Percentiles rank a stretch among this genome's conserved stretches.
phyloP scores from a whole-genome alignment of 2,888 invertebrate genomes.

The Oscheius myriophilus region DNA sequence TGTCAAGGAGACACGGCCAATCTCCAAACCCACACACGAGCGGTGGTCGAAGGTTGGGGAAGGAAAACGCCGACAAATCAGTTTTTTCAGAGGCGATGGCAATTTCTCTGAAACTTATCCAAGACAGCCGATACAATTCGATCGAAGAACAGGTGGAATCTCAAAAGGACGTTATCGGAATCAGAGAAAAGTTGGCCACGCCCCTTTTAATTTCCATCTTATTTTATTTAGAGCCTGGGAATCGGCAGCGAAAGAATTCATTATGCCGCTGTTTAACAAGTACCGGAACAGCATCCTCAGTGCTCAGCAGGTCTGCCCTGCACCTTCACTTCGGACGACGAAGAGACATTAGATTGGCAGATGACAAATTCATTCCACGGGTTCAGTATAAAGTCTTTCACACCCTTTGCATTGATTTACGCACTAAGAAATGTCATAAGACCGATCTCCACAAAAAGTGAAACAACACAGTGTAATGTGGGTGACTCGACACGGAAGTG shows the following conservation, averaged over 20 bases:
- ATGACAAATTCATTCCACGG: background rate
- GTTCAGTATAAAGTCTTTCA: background rate
- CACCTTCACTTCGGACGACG: conserved; percentile 5
- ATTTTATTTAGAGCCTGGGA: conserved; percentile 50
- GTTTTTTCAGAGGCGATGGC: conserved; percentile 66
- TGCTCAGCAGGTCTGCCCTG: conserved; percentile 41
- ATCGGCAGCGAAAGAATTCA: conserved; percentile 44
- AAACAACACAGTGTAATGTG: too few species aligned
- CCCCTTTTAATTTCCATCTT: background rate
- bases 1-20: conserved; percentile 60
- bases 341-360: background rate
- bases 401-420: too few species aligned
- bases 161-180: conserved; percentile 51
- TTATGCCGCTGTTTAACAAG: conserved; percentile 49
- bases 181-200: conserved; percentile 35
- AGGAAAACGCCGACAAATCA: background rate
- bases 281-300: conserved; percentile 41
- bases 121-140: conserved; percentile 64
- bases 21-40: conserved; percentile 57
- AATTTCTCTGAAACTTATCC: conserved; percentile 66
- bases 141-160: conserved; percentile 65
- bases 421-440: too few species aligned
- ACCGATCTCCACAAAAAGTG: too few species aligned
- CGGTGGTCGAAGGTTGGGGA: conserved; percentile 61
- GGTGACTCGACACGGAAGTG: too few species aligned